Evolutionary conservation across 2,797 vertebrate species (phyloP), one percentile per base, ranked within the genome.

Genomic region (Tapera naevia): DNA sequence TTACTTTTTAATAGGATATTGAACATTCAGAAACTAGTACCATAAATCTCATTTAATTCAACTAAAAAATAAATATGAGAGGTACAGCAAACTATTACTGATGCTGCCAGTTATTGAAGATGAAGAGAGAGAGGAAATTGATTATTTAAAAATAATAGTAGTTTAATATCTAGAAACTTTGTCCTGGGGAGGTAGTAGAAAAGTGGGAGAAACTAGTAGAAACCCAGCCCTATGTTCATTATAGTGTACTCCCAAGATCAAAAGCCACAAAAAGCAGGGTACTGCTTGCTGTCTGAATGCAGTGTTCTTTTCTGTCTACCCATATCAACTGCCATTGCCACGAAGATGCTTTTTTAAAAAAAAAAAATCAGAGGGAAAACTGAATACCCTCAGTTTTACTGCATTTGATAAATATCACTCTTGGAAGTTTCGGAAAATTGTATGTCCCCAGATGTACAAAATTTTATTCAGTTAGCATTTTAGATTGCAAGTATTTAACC

Each of bases 391-490:
- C 39, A 45, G 24, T 84, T 91, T 75, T 82, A 67, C 27, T 3
- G 3, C 13, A 9, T 80, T 74, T 93, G 50, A 75, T 81, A 80
- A 85, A 61, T 39, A 65, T 1, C 28, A 10, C 28, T 82, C 74
- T 83, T 84, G 35, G 24, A 94, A 91, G 51, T 56, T n/a, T 80
- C 54, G 71, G 67, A 61, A 94, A 84, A 78, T 46, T 11, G 15
- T 37, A n/a, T 4, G 1, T 76, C 41, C 30, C 16, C 50, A 27
- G 50, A 69, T 64, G 37, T 62, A 33, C 37, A 46, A 86, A 95
- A 80, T 93, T 92, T 88, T 78, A 78, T 87, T 88, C 60, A 25
- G 73, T 81, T 83, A 65, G 43, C 37, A 64, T 94, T 93, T 92
- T 82, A 78, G 61, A 64, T 84, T 75, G 60, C 41, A 66, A 57